Evolutionary conservation across 1,140 invertebrate genomes (phyloP).

Genomic region (Meloidogyne exigua): DNA sequence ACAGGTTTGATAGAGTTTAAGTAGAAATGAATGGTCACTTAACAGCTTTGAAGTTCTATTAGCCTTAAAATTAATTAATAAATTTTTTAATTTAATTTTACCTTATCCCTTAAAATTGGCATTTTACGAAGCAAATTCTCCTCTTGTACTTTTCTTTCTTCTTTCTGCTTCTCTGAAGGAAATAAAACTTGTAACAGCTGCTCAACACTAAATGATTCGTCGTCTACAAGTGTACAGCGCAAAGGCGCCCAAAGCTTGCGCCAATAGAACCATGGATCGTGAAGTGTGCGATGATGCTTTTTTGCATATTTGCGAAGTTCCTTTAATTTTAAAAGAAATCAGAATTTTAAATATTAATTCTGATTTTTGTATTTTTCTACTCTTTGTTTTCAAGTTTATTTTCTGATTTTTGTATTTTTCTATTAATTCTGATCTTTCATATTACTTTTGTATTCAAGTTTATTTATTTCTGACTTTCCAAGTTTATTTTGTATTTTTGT

Average conservation of each 20-base stretch:
- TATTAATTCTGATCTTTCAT: not conserved
- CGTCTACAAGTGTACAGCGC: slow-evolving; percentile 20
- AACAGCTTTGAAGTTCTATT: not conserved
- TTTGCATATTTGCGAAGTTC: slow-evolving; percentile 35
- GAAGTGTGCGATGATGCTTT: slow-evolving; percentile 31
- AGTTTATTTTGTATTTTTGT: not conserved
- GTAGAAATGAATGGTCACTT: not conserved
- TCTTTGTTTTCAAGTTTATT: not conserved
- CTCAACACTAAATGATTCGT: slow-evolving; percentile 41
- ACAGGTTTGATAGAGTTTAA: not conserved
- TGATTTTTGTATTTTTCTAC: not conserved
- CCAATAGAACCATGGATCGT: slow-evolving; percentile 51
- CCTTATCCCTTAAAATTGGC: slow-evolving; percentile 48
- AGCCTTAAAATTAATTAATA: not conserved
- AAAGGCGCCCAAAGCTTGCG: slow-evolving; percentile 37
- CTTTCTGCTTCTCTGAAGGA: slow-evolving; percentile 38
- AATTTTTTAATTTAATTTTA: not conserved
- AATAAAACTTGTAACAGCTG: slow-evolving; percentile 39
- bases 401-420: slow-evolving; percentile 5
- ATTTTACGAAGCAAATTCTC: slow-evolving; percentile 40
- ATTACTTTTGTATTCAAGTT: not conserved
- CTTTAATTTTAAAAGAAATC: slow-evolving; percentile 15
- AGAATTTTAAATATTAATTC: not conserved
- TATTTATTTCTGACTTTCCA: too few relatives aligned
- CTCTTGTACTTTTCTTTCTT: slow-evolving; percentile 42